Evolutionary conservation across 1,140 invertebrate species (phyloP).

Genomic region (Caerostris darwini): DNA sequence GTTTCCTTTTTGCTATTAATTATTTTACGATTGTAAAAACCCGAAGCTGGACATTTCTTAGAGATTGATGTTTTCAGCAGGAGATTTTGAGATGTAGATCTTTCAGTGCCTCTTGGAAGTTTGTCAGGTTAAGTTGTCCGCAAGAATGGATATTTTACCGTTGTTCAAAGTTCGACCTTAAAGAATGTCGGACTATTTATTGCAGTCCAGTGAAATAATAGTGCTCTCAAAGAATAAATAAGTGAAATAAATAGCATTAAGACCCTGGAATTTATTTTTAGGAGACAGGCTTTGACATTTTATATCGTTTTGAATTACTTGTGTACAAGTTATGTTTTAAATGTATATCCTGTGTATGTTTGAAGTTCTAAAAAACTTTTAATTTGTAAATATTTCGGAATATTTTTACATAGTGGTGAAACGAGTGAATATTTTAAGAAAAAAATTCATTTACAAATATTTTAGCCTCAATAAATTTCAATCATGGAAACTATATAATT

Average conservation of each 20-base stretch:
- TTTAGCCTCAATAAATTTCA: too few species aligned
- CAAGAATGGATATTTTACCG: background rate
- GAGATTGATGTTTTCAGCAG: conserved; percentile 67
- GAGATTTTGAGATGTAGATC: conserved; percentile 58
- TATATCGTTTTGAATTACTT: too few species aligned
- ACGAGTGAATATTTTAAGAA: too few species aligned
- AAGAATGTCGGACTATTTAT: conserved; percentile 1
- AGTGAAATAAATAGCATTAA: background rate
- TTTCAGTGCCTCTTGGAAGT: conserved; percentile 12
- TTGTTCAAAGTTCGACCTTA: conserved; percentile 3
- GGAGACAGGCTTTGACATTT: too few species aligned
- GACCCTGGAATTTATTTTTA: background rate
- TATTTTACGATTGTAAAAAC: conserved; percentile 75
- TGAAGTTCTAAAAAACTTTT: too few species aligned
- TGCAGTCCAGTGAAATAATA: background rate
- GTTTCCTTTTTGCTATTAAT: conserved; percentile 64
- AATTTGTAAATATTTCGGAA: too few species aligned
- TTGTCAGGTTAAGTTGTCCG: conserved; percentile 33
- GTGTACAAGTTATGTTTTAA: too few species aligned
- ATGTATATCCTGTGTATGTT: too few species aligned
- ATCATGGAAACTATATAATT: too few species aligned
- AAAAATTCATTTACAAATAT: too few species aligned
- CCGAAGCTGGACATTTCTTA: conserved; percentile 59
- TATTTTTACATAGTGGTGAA: too few species aligned
- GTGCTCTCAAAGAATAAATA: background rate